Conservation (phyloP, 1,140 invertebrate species). For the Magallana ariakensis region DNA sequence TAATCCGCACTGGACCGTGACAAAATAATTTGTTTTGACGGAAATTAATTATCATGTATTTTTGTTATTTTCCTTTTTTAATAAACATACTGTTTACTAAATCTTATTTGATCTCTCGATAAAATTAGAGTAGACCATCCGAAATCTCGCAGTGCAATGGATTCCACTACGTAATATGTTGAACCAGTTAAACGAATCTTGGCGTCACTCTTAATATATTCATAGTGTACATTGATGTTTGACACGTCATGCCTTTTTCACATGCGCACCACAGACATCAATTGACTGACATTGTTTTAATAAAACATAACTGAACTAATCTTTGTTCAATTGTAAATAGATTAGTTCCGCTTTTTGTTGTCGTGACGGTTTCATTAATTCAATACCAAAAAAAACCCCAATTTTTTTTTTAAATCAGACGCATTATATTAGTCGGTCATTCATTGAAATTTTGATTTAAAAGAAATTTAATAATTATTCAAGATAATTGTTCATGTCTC, state of each 20-base stretch:
- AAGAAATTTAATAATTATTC: too few species aligned
- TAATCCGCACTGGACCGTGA: background rate
- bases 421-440: too few species aligned
- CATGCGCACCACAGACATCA: background rate
- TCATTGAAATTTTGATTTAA: too few species aligned
- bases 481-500: too few species aligned
- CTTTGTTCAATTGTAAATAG: background rate
- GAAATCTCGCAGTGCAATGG: background rate
- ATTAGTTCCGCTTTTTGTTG: too few species aligned
- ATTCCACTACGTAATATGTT: background rate
- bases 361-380: too few species aligned
- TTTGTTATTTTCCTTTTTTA: background rate
- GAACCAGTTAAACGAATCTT: background rate
- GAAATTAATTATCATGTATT: constrained; percentile 3
- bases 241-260: background rate
- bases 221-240: too few species aligned
- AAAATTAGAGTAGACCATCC: constrained; percentile 17
- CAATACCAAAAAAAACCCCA: too few species aligned
- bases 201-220: background rate
- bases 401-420: too few species aligned
- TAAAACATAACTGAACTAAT: constrained; percentile 21
- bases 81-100: background rate
- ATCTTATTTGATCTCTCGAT: background rate
- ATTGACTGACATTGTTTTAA: constrained; percentile 14
- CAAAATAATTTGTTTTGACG: background rate